These are phyloP conservation scores for Drosophila meridiana DNA, from an alignment of 2,888 invertebrate species.

Conservation along the genomic window DNA sequence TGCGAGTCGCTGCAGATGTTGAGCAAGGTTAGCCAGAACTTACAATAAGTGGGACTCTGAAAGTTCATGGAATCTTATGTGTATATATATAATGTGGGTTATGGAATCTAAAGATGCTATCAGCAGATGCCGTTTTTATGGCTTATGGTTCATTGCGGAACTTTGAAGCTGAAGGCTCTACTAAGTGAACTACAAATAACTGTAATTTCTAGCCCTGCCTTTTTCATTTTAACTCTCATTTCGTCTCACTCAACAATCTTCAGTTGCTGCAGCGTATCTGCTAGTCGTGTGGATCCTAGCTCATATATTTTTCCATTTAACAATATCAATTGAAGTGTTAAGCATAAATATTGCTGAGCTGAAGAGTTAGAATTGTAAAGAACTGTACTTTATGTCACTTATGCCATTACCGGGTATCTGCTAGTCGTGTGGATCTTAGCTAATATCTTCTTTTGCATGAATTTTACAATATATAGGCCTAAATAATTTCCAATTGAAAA, in stretches of 20 bases:
- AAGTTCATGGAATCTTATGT: not conserved
- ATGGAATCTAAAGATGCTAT: not conserved
- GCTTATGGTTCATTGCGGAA: not conserved
- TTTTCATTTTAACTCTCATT: not conserved
- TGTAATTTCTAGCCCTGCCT: not conserved
- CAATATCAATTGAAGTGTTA: not conserved
- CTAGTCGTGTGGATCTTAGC: not conserved
- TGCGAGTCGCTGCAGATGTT: not conserved
- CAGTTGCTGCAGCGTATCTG: not conserved
- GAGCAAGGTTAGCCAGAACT: too few species aligned
- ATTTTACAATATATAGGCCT: too few species aligned
- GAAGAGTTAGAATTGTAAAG: not conserved
- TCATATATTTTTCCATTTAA: not conserved
- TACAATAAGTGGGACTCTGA: not conserved
- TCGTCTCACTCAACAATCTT: too few species aligned
- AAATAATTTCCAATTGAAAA: too few species aligned
- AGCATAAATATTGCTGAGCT: not conserved
- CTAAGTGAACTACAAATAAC: too few species aligned
- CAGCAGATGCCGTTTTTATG: too few species aligned
- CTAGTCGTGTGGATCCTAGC: not conserved
- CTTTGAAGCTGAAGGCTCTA: not conserved
- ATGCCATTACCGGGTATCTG: not conserved
- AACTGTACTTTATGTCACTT: not conserved
- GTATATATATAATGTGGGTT: not conserved
- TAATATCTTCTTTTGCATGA: too few species aligned